A percentile compares a stretch with the other conserved stretches of the same genome.
These are phyloP conservation scores for Acanthisitta chloris DNA, from an alignment of 2,113 vertebrate species.

Conservation along the genomic window DNA sequence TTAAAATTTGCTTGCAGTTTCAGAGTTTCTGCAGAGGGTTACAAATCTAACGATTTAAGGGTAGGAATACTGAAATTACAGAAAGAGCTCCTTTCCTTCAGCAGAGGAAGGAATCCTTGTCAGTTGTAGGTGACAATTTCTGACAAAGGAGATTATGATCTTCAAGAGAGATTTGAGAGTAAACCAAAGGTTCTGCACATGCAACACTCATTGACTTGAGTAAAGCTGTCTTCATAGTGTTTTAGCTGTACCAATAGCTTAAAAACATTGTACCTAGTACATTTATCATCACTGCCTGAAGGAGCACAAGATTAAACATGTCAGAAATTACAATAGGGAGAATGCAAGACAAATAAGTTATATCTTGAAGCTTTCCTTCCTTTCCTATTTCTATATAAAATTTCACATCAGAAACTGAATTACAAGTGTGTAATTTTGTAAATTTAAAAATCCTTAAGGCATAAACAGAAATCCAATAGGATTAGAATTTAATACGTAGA, in stretches of 20 bases:
- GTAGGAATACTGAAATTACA: background rate
- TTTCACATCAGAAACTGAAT: background rate
- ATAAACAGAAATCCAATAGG: background rate
- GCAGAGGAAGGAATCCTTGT: background rate
- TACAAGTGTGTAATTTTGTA: background rate
- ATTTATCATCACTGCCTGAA: background rate
- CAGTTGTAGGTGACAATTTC: background rate
- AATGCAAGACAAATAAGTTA: background rate
- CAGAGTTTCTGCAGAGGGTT: background rate
- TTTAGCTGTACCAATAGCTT: background rate
- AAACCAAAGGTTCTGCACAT: background rate
- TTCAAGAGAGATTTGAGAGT: background rate
- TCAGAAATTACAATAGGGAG: background rate
- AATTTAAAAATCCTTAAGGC: background rate
- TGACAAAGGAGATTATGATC: background rate
- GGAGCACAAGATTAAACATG: background rate
- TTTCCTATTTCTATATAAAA: background rate
- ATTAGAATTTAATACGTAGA: background rate
- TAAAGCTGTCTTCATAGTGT: background rate
- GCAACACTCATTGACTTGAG: background rate
- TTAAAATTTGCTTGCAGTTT: background rate
- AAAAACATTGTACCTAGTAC: background rate
- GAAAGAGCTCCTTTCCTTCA: background rate
- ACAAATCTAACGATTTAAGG: background rate
- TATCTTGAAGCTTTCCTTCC: background rate